Evolutionary conservation across 2,797 vertebrate species (phyloP), one percentile per base, ranked within the genome.

Genomic region (Poecile montanus): DNA sequence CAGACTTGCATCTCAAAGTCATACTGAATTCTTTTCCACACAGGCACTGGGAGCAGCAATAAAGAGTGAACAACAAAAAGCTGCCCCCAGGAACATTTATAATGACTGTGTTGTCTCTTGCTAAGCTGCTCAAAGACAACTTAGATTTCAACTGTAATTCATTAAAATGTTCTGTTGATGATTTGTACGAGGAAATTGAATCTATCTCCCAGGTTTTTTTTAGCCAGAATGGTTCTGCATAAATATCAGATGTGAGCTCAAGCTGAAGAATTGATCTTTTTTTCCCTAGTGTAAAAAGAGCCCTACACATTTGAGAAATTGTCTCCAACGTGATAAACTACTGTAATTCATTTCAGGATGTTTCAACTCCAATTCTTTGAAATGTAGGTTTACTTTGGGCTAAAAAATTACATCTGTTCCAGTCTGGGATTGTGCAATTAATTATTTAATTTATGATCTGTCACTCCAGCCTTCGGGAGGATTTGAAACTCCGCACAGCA

Each of bases 231-330:
- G 38, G 68, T 77, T 91, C 85, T 93, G 76, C 79, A 75, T 61
- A 93, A 80, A 93, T 78, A 85, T 21, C 81, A 91, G 53, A 92
- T 88, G 60, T 83, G 45, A 93, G 38, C 66, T 93, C n/a, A 75
- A 88, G 79, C 25, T 80, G 42, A 30, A 83, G 58, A 89, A 80
- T 2, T 85, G 45, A 74, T 80, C 15, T 63, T 74, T 91, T 65
- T 60, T 63, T 17, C 6, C 16, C 62, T 57, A 50, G 56, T 51
- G 25, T 22, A 65, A 75, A 78, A 50, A 72, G 47, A 36, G 0
- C 18, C 44, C 16, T 74, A 21, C 7, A 21, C 7, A 13, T 74
- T 84, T 88, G 73, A 92, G 71, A 68, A 92, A 89, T 63, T 80
- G 76, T 68, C 95, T 89, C 40, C 56, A 78, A 89, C 29, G 21